Conservation (phyloP, 2,113 vertebrate genomes). For the Hemibagrus wyckioides region DNA sequence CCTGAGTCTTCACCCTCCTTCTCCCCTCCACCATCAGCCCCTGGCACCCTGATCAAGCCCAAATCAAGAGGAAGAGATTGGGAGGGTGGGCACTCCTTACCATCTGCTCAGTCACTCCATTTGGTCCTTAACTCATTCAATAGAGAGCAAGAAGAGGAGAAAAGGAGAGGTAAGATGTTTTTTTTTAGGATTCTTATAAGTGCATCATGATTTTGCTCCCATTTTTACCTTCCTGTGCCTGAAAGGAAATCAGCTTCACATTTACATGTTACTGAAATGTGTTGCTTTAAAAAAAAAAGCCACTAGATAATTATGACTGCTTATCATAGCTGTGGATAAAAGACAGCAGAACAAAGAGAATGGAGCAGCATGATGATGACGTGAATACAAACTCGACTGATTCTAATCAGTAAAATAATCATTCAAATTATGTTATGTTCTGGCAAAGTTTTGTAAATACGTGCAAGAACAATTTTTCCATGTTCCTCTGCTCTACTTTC, state of each 20-base stretch:
- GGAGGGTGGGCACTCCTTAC: slow-evolving; percentile 71
- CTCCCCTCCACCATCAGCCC: slow-evolving; percentile 71
- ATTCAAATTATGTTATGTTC: slow-evolving; percentile 15
- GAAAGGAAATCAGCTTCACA: not conserved
- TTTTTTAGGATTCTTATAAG: not conserved
- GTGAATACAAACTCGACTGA: slow-evolving; percentile 27
- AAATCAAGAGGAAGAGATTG: slow-evolving; percentile 70
- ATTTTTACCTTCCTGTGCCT: not conserved
- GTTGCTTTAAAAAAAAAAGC: slow-evolving; percentile 17
- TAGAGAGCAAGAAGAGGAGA: slow-evolving; percentile 74
- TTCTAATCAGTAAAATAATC: slow-evolving; percentile 37
- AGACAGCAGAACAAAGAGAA: not conserved
- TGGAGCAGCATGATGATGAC: slow-evolving; percentile 11
- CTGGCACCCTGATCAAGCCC: slow-evolving; percentile 72
- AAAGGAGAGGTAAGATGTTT: slow-evolving; percentile 70
- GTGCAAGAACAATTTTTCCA: not conserved
- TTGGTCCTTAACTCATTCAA: slow-evolving; percentile 77
- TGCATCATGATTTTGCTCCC: not conserved
- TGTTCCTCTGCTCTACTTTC: not conserved
- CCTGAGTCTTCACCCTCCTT: slow-evolving; percentile 70
- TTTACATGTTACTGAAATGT: slow-evolving; percentile 18
- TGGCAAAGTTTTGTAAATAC: slow-evolving; percentile 20
- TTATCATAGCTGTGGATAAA: slow-evolving; percentile 21
- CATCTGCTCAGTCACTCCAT: slow-evolving; percentile 74
- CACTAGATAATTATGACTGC: slow-evolving; percentile 4